Evolutionary conservation across 2,113 vertebrate genomes (phyloP).

Genomic region (Poecilia latipinna): DNA sequence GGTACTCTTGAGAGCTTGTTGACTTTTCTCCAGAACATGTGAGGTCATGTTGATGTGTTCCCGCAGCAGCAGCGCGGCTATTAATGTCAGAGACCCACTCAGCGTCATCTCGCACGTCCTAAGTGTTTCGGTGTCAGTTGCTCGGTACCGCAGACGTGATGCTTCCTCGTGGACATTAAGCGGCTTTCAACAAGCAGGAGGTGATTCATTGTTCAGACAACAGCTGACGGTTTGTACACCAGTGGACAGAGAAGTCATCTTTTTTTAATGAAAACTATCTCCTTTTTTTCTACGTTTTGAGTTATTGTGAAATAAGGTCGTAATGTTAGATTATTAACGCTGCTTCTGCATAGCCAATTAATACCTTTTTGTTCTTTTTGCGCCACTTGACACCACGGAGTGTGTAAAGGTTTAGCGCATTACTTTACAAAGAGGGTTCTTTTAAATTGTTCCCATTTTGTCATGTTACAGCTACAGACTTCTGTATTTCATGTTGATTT

Average conservation of each 20-base stretch:
- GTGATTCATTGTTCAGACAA: conserved; percentile 19
- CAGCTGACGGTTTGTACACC: conserved; percentile 15
- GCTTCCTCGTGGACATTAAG: conserved; percentile 10
- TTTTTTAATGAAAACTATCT: too few species aligned
- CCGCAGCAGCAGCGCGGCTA: conserved; percentile 2
- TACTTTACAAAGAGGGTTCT: neutral
- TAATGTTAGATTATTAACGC: neutral
- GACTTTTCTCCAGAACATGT: conserved; percentile 3
- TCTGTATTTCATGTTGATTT: neutral
- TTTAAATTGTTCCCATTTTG: neutral
- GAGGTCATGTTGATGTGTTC: conserved; percentile 1
- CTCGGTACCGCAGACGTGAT: conserved; percentile 4
- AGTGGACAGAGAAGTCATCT: neutral
- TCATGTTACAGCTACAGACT: too few species aligned
- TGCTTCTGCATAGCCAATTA: neutral
- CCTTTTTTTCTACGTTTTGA: too few species aligned
- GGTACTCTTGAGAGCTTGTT: neutral
- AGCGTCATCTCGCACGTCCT: neutral
- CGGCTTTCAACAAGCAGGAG: conserved; percentile 26
- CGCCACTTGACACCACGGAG: neutral
- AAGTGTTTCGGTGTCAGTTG: conserved; percentile 16
- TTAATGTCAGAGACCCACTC: conserved; percentile 9
- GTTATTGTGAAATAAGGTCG: too few species aligned
- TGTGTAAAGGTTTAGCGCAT: neutral
- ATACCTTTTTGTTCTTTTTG: neutral